phyloP scores from a whole-genome alignment of 2,888 invertebrate genomes.

The Meganola albula region DNA sequence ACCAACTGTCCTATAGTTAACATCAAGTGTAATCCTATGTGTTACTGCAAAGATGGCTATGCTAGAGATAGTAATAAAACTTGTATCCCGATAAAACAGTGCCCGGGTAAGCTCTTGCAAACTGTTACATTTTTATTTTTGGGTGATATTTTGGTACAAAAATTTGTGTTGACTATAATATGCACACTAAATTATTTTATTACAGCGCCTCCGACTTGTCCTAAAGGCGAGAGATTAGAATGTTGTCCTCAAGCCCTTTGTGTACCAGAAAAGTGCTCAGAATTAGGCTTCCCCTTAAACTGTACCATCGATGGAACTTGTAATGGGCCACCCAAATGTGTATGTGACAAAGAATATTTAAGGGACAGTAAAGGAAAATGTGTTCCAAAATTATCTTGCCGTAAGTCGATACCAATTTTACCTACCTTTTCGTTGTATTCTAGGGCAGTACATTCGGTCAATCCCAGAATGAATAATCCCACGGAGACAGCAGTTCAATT shows the following conservation, averaged over 20 bases:
- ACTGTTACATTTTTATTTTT: background rate
- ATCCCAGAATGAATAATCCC: too few relatives aligned
- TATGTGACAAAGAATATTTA: conserved; percentile 27
- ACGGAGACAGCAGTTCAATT: too few relatives aligned
- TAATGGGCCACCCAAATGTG: conserved; percentile 18
- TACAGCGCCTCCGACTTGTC: conserved; percentile 2
- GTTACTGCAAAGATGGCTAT: conserved; percentile 41
- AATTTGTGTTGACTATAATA: background rate
- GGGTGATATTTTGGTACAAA: background rate
- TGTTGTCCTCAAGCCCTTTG: conserved; percentile 25
- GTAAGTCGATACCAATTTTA: too few relatives aligned
- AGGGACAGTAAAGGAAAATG: conserved; percentile 26
- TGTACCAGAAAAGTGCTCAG: conserved; percentile 30
- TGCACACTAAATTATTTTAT: background rate
- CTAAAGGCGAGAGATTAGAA: conserved; percentile 19
- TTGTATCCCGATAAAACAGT: conserved; percentile 32
- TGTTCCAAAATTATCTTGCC: conserved; percentile 27
- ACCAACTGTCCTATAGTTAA: conserved; percentile 37
- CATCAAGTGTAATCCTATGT: conserved; percentile 32
- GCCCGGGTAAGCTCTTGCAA: conserved; percentile 26
- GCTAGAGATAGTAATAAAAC: conserved; percentile 30
- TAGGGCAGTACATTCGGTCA: too few relatives aligned
- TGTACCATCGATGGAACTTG: background rate
- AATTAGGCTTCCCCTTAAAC: conserved; percentile 24
- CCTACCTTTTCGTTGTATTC: too few relatives aligned